Evolutionary conservation across 2,113 vertebrate genomes (phyloP).

Genomic region (Callaeas wilsoni): DNA sequence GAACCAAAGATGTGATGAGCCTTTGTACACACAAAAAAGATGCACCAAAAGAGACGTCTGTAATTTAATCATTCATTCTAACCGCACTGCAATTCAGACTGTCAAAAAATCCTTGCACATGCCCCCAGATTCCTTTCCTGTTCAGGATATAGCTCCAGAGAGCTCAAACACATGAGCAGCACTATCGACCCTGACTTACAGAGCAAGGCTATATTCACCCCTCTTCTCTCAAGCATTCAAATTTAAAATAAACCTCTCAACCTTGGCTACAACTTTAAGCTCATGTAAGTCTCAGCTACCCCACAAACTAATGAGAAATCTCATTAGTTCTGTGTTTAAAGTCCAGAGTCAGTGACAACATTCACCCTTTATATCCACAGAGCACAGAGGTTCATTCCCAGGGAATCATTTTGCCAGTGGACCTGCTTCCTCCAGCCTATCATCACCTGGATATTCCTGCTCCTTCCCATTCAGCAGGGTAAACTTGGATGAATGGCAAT

Average conservation of each 20-base stretch:
- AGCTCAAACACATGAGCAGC: neutral
- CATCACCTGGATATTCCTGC: neutral
- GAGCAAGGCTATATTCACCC: neutral
- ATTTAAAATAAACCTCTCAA: neutral
- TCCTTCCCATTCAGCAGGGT: neutral
- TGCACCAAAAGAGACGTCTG: neutral
- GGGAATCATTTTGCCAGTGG: neutral
- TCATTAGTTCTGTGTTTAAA: neutral
- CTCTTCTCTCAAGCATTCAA: neutral
- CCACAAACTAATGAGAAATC: neutral
- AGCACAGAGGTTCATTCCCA: neutral
- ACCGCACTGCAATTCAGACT: neutral
- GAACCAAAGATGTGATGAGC: conserved; percentile 2
- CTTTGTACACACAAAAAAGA: neutral
- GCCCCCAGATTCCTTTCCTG: neutral
- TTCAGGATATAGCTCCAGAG: neutral
- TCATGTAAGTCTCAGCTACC: neutral
- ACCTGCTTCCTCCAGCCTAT: neutral
- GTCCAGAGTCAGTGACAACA: neutral
- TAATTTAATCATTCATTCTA: neutral
- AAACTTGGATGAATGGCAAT: neutral
- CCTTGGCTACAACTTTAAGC: neutral
- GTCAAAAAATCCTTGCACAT: neutral
- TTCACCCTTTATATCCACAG: neutral
- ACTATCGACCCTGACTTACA: neutral